Conservation (phyloP, 2,888 invertebrate genomes). For the Volucella inflata region DNA sequence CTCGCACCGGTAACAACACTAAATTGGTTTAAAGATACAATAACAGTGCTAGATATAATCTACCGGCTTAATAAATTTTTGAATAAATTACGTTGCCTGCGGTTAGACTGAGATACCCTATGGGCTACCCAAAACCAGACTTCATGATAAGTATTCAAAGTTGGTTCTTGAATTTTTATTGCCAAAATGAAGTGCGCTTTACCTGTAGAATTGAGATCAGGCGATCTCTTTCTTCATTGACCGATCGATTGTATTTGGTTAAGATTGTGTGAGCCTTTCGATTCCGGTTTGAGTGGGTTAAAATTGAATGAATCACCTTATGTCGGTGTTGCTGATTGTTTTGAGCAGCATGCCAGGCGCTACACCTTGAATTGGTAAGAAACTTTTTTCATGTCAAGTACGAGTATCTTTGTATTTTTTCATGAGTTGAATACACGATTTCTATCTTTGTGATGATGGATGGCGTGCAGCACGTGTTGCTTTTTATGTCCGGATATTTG, state of each 20-base stretch:
- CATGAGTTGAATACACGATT: conserved; percentile 50
- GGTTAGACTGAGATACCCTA: conserved; percentile 14
- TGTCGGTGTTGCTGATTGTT: conserved; percentile 5
- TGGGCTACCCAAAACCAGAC: not conserved
- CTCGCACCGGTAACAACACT: not conserved
- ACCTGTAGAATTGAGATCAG: conserved; percentile 2
- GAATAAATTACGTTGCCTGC: conserved; percentile 31
- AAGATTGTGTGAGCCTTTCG: not conserved
- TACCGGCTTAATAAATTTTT: conserved; percentile 1
- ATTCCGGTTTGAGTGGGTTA: conserved; percentile 37
- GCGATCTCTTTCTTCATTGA: conserved; percentile 22
- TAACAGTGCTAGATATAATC: conserved; percentile 12
- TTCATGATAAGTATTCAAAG: conserved; percentile 32
- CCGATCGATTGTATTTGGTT: conserved; percentile 31
- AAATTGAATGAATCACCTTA: conserved; percentile 44
- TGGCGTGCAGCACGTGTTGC: conserved; percentile 62
- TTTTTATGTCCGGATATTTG: conserved; percentile 37
- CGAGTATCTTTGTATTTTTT: conserved; percentile 24
- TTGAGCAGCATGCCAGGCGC: conserved; percentile 19
- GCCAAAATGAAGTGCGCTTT: conserved; percentile 16
- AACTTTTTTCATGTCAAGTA: conserved; percentile 20
- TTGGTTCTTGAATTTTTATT: conserved; percentile 4
- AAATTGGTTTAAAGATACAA: conserved; percentile 16
- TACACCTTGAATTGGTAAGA: conserved; percentile 17
- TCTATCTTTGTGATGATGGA: conserved; percentile 55